Conservation (phyloP, 2,797 vertebrate genomes). For the Cossypha heuglini region DNA sequence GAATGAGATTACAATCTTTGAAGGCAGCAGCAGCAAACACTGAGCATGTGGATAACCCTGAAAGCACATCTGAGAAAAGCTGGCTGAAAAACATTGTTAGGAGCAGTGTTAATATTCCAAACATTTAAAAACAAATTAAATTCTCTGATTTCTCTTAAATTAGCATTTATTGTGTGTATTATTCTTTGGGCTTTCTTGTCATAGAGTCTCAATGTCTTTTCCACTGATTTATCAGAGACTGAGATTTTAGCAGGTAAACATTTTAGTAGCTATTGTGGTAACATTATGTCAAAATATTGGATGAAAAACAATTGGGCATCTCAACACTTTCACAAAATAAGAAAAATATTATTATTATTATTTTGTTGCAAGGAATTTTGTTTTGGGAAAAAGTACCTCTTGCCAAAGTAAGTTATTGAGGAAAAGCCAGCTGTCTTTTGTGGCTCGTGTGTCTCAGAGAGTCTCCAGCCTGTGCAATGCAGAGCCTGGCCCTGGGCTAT, state of each 20-base stretch:
- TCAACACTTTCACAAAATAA: not conserved
- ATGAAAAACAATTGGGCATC: not conserved
- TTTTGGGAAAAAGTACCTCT: not conserved
- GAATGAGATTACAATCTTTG: constrained; percentile 44
- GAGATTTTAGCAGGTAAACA: not conserved
- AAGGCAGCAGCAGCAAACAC: not conserved
- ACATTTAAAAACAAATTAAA: not conserved
- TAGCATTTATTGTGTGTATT: not conserved
- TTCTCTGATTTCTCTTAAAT: not conserved
- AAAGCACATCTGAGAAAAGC: not conserved
- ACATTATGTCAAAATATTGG: not conserved
- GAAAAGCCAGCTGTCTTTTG: not conserved
- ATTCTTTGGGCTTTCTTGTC: not conserved
- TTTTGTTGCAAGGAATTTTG: not conserved
- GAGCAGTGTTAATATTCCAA: not conserved
- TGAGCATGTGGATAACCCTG: not conserved
- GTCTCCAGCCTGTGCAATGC: not conserved
- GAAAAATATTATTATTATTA: not conserved
- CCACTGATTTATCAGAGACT: not conserved
- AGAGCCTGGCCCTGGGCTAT: not conserved
- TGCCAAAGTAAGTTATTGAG: not conserved
- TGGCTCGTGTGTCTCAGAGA: not conserved
- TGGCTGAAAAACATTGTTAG: not conserved
- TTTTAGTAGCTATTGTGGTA: not conserved
- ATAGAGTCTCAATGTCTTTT: not conserved